Evolutionary conservation across 2,113 vertebrate species (phyloP).

Genomic region (Anguilla rostrata): DNA sequence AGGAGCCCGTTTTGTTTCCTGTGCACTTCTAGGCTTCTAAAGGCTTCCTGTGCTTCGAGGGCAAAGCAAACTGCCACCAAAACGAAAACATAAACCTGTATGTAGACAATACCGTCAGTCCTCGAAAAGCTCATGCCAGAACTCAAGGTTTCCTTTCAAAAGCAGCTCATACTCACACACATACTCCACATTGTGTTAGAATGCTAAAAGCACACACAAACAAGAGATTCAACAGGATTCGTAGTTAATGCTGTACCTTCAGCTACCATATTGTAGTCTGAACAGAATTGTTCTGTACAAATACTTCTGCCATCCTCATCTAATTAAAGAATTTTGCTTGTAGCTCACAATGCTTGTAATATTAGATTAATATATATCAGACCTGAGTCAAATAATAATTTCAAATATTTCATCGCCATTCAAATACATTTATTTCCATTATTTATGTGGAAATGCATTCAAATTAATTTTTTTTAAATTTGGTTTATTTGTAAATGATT

Average conservation of each 20-base stretch:
- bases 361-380: too few relatives aligned
- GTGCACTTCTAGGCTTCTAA: not conserved
- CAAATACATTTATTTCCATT: too few relatives aligned
- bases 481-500: too few relatives aligned
- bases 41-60: not conserved
- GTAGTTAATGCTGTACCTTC: not conserved
- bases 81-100: slow-evolving; percentile 10
- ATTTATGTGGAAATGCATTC: too few relatives aligned
- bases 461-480: too few relatives aligned
- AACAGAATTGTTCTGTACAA: not conserved
- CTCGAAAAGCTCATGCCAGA: slow-evolving; percentile 10
- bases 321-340: too few relatives aligned
- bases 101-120: slow-evolving; percentile 4
- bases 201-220: slow-evolving; percentile 9
- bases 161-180: not conserved
- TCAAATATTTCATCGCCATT: too few relatives aligned
- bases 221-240: slow-evolving; percentile 4
- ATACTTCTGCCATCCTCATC: too few relatives aligned
- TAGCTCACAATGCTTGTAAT: too few relatives aligned
- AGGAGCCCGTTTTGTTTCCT: not conserved
- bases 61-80: slow-evolving; percentile 4
- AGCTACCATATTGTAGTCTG: not conserved
- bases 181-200: slow-evolving; percentile 8
- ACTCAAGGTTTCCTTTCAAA: slow-evolving; percentile 13
- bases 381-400: too few relatives aligned